Conservation (phyloP, 2,888 invertebrate genomes). For the Drosophila meridiana region DNA sequence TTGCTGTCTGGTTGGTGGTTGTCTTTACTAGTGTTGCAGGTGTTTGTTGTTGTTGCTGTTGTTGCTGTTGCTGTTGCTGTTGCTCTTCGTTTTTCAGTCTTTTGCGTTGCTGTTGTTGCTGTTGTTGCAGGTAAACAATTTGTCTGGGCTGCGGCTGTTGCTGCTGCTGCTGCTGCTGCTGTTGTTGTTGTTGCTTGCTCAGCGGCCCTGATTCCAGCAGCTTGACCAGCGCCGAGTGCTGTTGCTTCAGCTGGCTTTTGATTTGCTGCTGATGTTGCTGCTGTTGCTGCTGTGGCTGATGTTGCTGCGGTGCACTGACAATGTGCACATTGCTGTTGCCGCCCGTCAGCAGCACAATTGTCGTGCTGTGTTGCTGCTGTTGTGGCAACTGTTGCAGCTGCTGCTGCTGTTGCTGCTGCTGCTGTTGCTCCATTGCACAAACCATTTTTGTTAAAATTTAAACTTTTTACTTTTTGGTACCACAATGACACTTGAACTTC, state of each 20-base stretch:
- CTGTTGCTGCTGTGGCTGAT: constrained; percentile 58
- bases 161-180: constrained; percentile 46
- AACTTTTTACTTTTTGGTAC: constrained; percentile 74
- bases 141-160: constrained; percentile 49
- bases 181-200: constrained; percentile 62
- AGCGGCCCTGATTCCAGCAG: constrained; percentile 87
- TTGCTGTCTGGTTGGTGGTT: constrained; percentile 69
- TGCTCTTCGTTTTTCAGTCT: constrained; percentile 83
- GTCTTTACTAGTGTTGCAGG: constrained; percentile 79
- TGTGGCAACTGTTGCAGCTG: constrained; percentile 56
- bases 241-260: constrained; percentile 86
- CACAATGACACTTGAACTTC: constrained; percentile 81
- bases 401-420: constrained; percentile 64
- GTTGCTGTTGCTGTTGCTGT: constrained; percentile 60
- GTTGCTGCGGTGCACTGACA: constrained; percentile 52
- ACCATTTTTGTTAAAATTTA: constrained; percentile 78
- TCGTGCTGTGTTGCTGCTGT: constrained; percentile 74
- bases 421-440: constrained; percentile 84
- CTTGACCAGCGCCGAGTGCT: constrained; percentile 88
- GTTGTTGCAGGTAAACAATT: constrained; percentile 53
- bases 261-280: constrained; percentile 58
- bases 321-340: constrained; percentile 67
- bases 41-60: constrained; percentile 68
- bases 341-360: constrained; percentile 75
- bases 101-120: constrained; percentile 77